phyloP scores from a whole-genome alignment of 2,113 vertebrate genomes.

The Carassius gibelio region DNA sequence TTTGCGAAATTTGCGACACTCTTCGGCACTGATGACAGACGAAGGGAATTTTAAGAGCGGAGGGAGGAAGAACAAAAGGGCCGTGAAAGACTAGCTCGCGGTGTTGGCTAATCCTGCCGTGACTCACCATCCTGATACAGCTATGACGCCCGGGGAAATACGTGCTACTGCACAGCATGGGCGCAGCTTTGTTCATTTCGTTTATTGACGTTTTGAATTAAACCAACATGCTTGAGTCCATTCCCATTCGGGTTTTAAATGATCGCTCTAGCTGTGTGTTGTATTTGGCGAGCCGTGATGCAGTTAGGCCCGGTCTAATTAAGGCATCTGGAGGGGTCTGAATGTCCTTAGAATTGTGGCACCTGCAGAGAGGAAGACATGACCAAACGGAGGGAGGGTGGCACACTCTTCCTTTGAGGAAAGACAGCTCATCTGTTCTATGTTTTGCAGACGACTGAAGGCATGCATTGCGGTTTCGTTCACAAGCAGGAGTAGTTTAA shows the following conservation, averaged over 20 bases:
- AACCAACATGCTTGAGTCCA: slow-evolving; percentile 13
- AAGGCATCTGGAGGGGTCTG: slow-evolving; percentile 58
- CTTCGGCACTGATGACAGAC: neutral
- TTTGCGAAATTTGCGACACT: neutral
- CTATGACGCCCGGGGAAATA: slow-evolving; percentile 6
- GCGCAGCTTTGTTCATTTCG: slow-evolving; percentile 21
- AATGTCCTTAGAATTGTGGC: slow-evolving; percentile 39
- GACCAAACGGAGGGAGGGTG: neutral
- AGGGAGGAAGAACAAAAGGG: slow-evolving; percentile 1
- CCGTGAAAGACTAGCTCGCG: slow-evolving; percentile 37
- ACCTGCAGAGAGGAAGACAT: slow-evolving; percentile 18
- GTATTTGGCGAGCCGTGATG: slow-evolving; percentile 38
- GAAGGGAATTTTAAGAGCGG: slow-evolving; percentile 1
- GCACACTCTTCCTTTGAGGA: slow-evolving; percentile 3
- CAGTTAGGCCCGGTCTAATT: slow-evolving; percentile 49
- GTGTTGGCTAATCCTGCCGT: slow-evolving; percentile 27
- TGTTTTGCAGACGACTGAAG: slow-evolving; percentile 14
- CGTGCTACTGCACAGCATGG: slow-evolving; percentile 24
- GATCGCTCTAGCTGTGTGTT: neutral
- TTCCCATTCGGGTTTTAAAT: neutral
- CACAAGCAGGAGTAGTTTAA: slow-evolving; percentile 34
- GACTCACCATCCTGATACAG: slow-evolving; percentile 4
- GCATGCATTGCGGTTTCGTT: slow-evolving; percentile 24
- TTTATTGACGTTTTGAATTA: slow-evolving; percentile 32
- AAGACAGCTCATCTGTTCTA: slow-evolving; percentile 29